Evolutionary conservation across 2,113 vertebrate genomes (phyloP).

Genomic region (Sinosuthora webbiana): DNA sequence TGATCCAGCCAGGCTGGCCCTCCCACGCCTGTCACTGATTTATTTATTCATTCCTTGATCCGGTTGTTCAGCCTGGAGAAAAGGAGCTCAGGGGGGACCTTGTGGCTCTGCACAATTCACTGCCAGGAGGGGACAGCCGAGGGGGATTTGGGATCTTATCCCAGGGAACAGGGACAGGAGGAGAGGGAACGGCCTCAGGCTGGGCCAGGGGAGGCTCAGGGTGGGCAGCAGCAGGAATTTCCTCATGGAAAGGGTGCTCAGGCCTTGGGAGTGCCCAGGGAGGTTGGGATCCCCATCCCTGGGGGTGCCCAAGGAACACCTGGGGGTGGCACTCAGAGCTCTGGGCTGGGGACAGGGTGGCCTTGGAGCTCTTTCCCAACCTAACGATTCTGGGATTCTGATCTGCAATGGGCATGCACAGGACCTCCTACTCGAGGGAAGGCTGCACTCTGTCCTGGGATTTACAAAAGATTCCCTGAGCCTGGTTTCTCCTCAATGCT

Average conservation of each 20-base stretch:
- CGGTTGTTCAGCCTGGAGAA: neutral
- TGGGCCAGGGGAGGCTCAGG: neutral
- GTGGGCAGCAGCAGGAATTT: neutral
- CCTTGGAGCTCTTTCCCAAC: neutral
- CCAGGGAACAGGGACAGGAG: neutral
- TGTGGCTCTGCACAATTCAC: neutral
- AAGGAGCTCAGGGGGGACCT: neutral
- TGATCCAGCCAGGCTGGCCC: neutral
- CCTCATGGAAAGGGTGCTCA: neutral
- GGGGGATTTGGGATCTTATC: neutral
- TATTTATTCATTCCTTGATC: neutral
- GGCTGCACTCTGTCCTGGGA: neutral
- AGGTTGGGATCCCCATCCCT: neutral
- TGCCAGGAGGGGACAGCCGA: neutral
- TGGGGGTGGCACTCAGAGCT: neutral
- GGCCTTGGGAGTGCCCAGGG: neutral
- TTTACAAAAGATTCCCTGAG: neutral
- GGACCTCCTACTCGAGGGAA: neutral
- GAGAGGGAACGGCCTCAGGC: neutral
- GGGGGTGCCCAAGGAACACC: neutral
- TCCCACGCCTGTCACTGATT: neutral
- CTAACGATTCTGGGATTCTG: neutral
- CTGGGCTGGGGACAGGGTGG: neutral
- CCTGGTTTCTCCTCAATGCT: neutral
- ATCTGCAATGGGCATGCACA: neutral